These are phyloP conservation scores for Epinephelus malabaricus DNA, from an alignment of 2,797 vertebrate species.

Conservation along the genomic window DNA sequence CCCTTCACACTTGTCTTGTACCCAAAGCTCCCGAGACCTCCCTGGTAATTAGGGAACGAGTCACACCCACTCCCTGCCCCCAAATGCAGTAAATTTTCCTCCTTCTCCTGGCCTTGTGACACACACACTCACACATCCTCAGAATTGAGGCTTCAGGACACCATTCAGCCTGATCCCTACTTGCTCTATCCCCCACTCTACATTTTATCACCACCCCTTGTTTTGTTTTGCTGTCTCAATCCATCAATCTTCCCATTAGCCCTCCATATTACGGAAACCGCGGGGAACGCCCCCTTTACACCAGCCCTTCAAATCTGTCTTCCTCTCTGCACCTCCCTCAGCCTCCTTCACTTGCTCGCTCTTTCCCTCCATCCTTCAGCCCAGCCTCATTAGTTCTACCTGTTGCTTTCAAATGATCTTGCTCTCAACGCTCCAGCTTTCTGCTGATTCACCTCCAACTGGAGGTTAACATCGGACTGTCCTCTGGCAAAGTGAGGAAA, in stretches of 20 bases:
- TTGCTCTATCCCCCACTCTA: slow-evolving; percentile 82
- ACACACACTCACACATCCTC: slow-evolving; percentile 80
- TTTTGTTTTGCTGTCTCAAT: slow-evolving; percentile 89
- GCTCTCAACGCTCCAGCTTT: background rate
- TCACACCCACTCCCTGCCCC: slow-evolving; percentile 83
- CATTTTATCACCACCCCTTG: slow-evolving; percentile 87
- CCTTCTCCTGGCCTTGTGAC: slow-evolving; percentile 78
- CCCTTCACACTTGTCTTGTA: slow-evolving; percentile 84
- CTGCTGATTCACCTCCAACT: slow-evolving; percentile 2
- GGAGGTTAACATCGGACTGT: slow-evolving; percentile 12
- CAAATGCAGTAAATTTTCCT: slow-evolving; percentile 90
- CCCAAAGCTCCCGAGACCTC: slow-evolving; percentile 84
- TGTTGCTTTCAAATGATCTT: slow-evolving; percentile 30
- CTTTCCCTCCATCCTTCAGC: slow-evolving; percentile 41
- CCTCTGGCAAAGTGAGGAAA: background rate
- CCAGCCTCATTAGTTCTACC: slow-evolving; percentile 45
- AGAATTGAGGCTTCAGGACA: slow-evolving; percentile 76
- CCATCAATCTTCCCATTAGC: slow-evolving; percentile 99
- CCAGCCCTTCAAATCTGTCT: slow-evolving; percentile 84
- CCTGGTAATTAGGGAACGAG: slow-evolving; percentile 98
- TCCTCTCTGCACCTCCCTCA: slow-evolving; percentile 62
- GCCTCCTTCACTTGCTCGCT: slow-evolving; percentile 84
- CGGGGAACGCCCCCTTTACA: slow-evolving; percentile 87
- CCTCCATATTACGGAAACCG: slow-evolving; percentile 91
- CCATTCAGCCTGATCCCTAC: slow-evolving; percentile 78